Evolutionary conservation across 2,113 vertebrate genomes (phyloP), one percentile per base, ranked within the genome.

Genomic region (Heterocephalus glaber): DNA sequence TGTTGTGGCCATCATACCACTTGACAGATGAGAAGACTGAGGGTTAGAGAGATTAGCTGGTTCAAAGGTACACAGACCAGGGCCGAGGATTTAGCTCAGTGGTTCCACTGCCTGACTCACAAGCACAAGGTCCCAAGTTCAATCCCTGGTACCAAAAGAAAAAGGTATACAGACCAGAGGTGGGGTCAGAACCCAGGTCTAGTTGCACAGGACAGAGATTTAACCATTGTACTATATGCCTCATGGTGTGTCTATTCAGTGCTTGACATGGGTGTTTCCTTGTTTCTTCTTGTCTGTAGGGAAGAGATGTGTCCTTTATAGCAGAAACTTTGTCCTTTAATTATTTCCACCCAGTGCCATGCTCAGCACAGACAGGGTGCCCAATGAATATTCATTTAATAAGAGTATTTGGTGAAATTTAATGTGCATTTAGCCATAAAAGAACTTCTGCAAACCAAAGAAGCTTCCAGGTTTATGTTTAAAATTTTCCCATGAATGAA

Each of bases 401-500:
- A 87, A 92, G 72, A 84, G 38, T 66, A 83, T 86, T 96, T 68
- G 89, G 72, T 63, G 91, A 96, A 90, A 90, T 82, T 86, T 76
- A 92, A 87, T n/a, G 0, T 89, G 60, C 38, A 11, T 86, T 92
- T 89, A 80, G 76, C 95, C 58, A 13, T n/a, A 56, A 87, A 47
- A 81, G 79, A 92, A 77, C 80, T 85, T 84, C 92, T 82, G 63
- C 38, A 89, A 79, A 81, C 63, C 90, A n/a, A 79, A 92, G 89
- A 95, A 38, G 35, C 60, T 97, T 96, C 95, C 72, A 83, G 86
- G 81, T 95, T 98, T 93, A 76, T 94, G 96, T 97, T 98, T 97
- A 97, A 96, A 97, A 97, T 97, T 92, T 86, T 81, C n/a, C 92
- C 4, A 35, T 96, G 97, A 97, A 97, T 94, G 95, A 97, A 94